phyloP scores from a whole-genome alignment of 2,113 vertebrate species.

The Xiphophorus hellerii region DNA sequence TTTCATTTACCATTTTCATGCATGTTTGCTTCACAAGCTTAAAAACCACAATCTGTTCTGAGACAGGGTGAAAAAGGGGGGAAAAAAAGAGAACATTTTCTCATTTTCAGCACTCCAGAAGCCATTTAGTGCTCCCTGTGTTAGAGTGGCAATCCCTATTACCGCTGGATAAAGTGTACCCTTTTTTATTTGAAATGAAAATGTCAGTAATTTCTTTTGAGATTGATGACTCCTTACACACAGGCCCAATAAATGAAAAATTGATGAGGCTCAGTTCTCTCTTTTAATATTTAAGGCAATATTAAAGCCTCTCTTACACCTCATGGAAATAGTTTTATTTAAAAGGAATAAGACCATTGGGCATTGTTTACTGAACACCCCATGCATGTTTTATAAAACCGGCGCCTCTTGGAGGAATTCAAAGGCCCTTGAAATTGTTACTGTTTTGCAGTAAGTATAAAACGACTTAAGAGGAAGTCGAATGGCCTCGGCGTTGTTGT shows the following conservation, averaged over 20 bases:
- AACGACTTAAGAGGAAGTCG: conserved; percentile 81
- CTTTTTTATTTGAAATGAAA: conserved; percentile 89
- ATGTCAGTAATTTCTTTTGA: conserved; percentile 86
- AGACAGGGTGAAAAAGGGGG: conserved; percentile 26
- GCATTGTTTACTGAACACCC: conserved; percentile 86
- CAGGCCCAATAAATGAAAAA: conserved; percentile 88
- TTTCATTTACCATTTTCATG: conserved; percentile 74
- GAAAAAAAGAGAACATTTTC: conserved; percentile 60
- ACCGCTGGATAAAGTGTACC: conserved; percentile 86
- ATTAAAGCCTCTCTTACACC: conserved; percentile 85
- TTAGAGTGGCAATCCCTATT: conserved; percentile 81
- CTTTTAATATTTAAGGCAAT: conserved; percentile 90
- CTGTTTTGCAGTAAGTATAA: conserved; percentile 82
- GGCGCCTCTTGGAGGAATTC: conserved; percentile 79
- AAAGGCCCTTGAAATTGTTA: conserved; percentile 81
- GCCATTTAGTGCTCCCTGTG: conserved; percentile 76
- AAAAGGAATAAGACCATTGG: conserved; percentile 86
- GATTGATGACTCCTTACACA: conserved; percentile 85
- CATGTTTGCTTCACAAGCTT: conserved; percentile 75
- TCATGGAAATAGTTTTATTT: conserved; percentile 86
- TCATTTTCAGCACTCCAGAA: conserved; percentile 78
- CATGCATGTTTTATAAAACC: conserved; percentile 85
- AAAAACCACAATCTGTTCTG: conserved; percentile 74
- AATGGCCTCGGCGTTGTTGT: conserved; percentile 74
- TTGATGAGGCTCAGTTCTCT: conserved; percentile 86